Base-by-base conservation (phyloP, 2,888 invertebrate species). In the Diadromus collaris region DNA sequence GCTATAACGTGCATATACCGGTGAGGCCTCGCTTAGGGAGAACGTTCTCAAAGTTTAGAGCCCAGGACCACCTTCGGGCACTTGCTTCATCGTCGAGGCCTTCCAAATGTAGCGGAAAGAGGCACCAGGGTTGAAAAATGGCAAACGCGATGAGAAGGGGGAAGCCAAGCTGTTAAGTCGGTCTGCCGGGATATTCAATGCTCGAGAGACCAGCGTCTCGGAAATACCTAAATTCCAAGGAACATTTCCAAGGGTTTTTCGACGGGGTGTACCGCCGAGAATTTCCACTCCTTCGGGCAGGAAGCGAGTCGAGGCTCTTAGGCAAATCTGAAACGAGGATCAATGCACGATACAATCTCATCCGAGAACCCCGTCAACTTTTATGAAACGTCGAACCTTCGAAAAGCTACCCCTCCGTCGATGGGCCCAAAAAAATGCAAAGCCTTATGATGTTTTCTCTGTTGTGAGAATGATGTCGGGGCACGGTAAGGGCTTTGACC, bases 301-400 rank as follows among this genome's bases (percentile, higher is more conserved):
- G 21, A 10, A 51, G 48, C 21, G 24, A 27, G n/a, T 19, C 34
- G 19, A 9, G 34, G 21, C 34, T 34, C 34, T 32, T 60, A 10
- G 60, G 34, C 19, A 60, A 60, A 60, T 32, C 34, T 9, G 19
- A 19, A 60, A 38, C n/a, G 60, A 60, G 34, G 44, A 63, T 63
- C 27, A 44, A 44, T 27, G 10, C 51, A 5, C 41, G 32, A 19
- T 34, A 44, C 21, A 44, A 63, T 21, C 10, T 24, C 34, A 19
- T 38, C 32, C 34, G 7, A 13, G 6, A 19, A 9, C 6, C 3
- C 60, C 60, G 32, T 27, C 41, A 24, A 41, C 16, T 63, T 32
- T 27, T 27, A 4, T 44, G 41, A 63, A 63, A 41, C n/a, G 44
- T n/a, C 63, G 13, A 63, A 63, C 41, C 24, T 63, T 44, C 10